A percentile compares a stretch with the other conserved stretches of the same genome.
phyloP scores from a whole-genome alignment of 2,797 vertebrate species.

The Gila robusta region DNA sequence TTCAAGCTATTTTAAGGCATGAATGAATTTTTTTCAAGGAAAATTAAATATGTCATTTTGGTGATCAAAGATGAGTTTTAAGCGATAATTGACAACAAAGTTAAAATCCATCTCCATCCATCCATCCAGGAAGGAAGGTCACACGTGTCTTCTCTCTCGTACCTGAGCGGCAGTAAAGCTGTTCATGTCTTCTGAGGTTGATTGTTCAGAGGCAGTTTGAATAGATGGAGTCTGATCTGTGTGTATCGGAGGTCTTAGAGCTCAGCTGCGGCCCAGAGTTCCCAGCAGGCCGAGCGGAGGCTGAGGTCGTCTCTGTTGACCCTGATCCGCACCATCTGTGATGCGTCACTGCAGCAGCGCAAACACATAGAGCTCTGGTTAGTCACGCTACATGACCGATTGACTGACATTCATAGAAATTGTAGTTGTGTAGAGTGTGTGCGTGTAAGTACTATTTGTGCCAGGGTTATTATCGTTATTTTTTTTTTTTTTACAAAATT shows the following conservation, averaged over 20 bases:
- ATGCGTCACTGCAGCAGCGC: constrained; percentile 37
- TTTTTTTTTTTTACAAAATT: too few species aligned
- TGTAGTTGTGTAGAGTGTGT: background rate
- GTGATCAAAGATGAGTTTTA: too few species aligned
- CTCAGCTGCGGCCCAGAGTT: constrained; percentile 15
- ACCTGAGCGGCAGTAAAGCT: background rate
- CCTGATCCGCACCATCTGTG: constrained; percentile 55
- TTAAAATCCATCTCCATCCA: too few species aligned
- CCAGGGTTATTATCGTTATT: background rate
- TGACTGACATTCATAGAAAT: background rate
- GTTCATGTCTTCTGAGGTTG: background rate
- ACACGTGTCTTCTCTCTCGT: background rate
- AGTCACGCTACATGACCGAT: background rate
- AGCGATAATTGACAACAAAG: background rate
- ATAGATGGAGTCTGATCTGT: background rate
- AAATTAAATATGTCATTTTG: too few species aligned
- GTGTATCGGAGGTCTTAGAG: background rate
- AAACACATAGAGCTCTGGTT: constrained; percentile 30
- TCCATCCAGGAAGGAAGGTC: background rate
- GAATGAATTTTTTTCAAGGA: too few species aligned
- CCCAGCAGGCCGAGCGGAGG: constrained; percentile 37
- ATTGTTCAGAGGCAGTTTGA: background rate
- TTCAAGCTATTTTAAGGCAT: too few species aligned
- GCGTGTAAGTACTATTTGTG: background rate
- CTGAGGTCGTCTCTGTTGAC: constrained; percentile 46